Conservation (phyloP, 2,797 vertebrate species). For the Poliocrania exsul region DNA sequence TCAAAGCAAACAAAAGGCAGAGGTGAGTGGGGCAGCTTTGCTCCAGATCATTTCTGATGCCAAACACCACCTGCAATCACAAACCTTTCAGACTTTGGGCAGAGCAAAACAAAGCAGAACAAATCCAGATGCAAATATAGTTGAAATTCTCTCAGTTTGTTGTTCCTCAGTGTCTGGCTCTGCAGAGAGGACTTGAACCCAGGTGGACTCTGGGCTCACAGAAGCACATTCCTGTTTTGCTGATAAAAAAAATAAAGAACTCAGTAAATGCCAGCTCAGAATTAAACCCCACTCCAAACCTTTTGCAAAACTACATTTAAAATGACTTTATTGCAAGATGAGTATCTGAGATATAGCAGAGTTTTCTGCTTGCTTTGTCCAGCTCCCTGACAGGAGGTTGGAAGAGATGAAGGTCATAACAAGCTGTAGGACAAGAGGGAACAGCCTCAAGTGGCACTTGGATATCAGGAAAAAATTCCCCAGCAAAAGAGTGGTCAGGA, state of each 20-base stretch:
- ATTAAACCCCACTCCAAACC: slow-evolving; percentile 10
- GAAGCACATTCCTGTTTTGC: not conserved
- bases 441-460: too few species aligned
- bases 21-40: rapidly evolving
- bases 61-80: not conserved
- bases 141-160: not conserved
- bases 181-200: slow-evolving; percentile 5
- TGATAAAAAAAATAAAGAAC: not conserved
- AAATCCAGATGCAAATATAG: not conserved
- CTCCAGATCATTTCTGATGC: not conserved
- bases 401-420: not conserved
- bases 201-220: not conserved
- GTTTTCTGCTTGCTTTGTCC: not conserved
- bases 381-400: not conserved
- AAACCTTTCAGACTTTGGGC: not conserved
- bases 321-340: slow-evolving; percentile 2
- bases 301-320: slow-evolving; percentile 3
- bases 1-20: not conserved
- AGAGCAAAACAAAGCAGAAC: not conserved
- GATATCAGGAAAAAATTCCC: not conserved
- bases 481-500: not conserved
- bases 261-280: slow-evolving; percentile 48
- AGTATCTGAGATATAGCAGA: not conserved
- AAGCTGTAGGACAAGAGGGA: not conserved
- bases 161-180: not conserved